Evolutionary conservation across 2,888 invertebrate genomes (phyloP).

Genomic region (Pterostichus madidus): DNA sequence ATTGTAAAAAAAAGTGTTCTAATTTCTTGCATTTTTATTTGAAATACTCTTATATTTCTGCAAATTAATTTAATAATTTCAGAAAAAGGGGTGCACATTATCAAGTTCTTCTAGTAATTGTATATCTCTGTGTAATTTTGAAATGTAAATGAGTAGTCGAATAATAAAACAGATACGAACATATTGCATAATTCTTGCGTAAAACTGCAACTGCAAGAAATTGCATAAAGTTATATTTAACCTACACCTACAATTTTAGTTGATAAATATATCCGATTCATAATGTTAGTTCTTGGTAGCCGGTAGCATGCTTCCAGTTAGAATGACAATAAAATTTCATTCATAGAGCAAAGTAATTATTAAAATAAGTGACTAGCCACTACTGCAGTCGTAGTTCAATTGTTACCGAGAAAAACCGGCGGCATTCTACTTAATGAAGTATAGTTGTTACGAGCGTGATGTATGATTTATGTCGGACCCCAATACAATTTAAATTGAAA

Average conservation of each 20-base stretch:
- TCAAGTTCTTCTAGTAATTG: no score
- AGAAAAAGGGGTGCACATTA: no score
- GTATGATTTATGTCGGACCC: constrained; percentile 11
- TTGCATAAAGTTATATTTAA: constrained; percentile 14
- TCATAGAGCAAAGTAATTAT: constrained; percentile 59
- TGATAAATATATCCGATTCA: constrained; percentile 48
- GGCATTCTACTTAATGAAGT: constrained; percentile 23
- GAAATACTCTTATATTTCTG: no score
- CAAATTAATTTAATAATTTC: no score
- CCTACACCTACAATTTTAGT: constrained; percentile 41
- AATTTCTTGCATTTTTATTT: no score
- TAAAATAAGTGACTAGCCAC: constrained; percentile 64
- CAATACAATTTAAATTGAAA: constrained; percentile 7
- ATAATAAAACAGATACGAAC: no score
- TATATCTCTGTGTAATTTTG: no score
- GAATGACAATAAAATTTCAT: constrained; percentile 52
- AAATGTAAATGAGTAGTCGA: background rate
- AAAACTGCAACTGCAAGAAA: constrained; percentile 1
- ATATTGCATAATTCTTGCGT: background rate
- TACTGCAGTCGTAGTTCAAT: constrained; percentile 41
- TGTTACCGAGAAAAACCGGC: constrained; percentile 26
- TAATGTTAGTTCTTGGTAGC: constrained; percentile 34
- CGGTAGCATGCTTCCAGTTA: constrained; percentile 21
- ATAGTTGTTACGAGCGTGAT: constrained; percentile 4
- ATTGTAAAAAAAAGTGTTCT: no score